A percentile compares a stretch with the other conserved stretches of the same genome.
Conservation (phyloP, 2,888 invertebrate genomes). For the Hemaris fuciformis region DNA sequence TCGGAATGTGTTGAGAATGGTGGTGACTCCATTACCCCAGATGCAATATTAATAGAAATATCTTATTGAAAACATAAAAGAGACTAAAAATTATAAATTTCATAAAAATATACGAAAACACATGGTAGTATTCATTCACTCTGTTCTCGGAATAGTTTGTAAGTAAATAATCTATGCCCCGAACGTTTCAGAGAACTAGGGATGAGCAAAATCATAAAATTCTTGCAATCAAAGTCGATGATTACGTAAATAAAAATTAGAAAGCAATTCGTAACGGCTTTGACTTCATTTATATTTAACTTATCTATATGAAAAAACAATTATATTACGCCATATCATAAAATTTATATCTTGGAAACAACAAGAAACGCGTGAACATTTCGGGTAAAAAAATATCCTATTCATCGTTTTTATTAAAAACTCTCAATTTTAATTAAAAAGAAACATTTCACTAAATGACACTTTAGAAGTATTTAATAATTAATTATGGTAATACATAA, state of each 20-base stretch:
- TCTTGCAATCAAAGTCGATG: background rate
- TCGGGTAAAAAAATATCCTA: too few species aligned
- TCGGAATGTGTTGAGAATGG: conserved; percentile 89
- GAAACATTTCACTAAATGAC: too few species aligned
- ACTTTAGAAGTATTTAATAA: too few species aligned
- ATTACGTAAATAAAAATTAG: background rate
- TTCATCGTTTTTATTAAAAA: too few species aligned
- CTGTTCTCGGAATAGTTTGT: background rate
- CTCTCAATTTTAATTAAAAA: too few species aligned
- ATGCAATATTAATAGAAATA: conserved; percentile 19
- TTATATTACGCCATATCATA: too few species aligned
- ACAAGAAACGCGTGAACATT: too few species aligned
- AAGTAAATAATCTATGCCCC: too few species aligned
- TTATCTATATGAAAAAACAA: too few species aligned
- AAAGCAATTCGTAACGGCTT: background rate
- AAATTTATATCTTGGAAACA: too few species aligned
- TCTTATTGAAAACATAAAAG: conserved; percentile 47
- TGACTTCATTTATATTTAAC: background rate
- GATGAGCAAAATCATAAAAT: background rate
- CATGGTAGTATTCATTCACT: conserved; percentile 14
- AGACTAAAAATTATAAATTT: conserved; percentile 37
- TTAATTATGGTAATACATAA: too few species aligned
- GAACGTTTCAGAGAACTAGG: background rate
- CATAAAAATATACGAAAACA: conserved; percentile 37
- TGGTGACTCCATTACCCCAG: conserved; percentile 87